A percentile compares a stretch with the other conserved stretches of the same genome.
Evolutionary conservation across 2,797 vertebrate genomes (phyloP).

Genomic region (Morus bassanus): DNA sequence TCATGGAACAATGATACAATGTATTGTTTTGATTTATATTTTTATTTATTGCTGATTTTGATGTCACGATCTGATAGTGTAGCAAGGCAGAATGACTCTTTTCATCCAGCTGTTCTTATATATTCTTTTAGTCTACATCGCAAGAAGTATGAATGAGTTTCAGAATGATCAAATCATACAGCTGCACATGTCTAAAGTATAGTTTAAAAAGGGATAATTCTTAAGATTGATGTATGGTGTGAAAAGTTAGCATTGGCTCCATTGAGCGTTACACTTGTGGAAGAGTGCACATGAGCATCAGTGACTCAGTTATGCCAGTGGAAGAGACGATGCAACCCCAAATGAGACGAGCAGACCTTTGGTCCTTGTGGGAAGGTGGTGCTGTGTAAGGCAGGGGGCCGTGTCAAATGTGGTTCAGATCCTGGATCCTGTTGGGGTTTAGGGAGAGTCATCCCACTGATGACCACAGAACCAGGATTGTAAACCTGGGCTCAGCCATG

Average conservation of each 20-base stretch:
- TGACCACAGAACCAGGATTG: rapidly evolving
- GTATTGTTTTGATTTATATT: constrained; percentile 29
- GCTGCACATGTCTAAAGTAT: neutral
- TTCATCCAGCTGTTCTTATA: neutral
- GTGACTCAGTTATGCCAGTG: neutral
- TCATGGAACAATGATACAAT: neutral
- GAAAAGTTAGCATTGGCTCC: neutral
- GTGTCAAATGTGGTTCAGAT: rapidly evolving
- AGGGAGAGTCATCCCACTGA: neutral
- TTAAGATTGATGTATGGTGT: neutral
- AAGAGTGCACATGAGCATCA: neutral
- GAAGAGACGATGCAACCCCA: neutral
- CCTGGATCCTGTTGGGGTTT: rapidly evolving
- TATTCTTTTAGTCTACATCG: neutral
- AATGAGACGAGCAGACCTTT: neutral
- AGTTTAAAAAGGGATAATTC: neutral
- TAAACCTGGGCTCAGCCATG: neutral
- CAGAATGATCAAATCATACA: neutral
- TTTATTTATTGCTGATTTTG: constrained; percentile 53
- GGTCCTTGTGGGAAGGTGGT: neutral
- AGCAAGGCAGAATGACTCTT: neutral
- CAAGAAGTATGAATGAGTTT: neutral
- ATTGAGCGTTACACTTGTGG: neutral
- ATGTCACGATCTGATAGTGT: constrained; percentile 1
- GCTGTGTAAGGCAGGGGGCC: neutral